Conservation (phyloP, 2,797 vertebrate species). For the Karalla daura region DNA sequence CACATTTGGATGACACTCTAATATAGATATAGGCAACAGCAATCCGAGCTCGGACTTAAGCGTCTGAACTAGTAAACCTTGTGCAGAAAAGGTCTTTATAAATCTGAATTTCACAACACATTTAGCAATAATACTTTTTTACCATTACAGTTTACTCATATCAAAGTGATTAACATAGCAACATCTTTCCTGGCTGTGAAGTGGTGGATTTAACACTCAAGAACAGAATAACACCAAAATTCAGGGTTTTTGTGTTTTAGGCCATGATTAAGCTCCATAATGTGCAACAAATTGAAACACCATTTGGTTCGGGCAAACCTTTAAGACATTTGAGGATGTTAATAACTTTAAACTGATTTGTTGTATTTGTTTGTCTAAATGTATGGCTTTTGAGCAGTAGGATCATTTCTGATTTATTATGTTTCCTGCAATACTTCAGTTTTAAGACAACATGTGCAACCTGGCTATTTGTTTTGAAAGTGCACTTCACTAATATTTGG, state of each 20-base stretch:
- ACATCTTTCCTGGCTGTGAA: not conserved
- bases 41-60: not conserved
- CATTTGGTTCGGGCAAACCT: not conserved
- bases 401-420: not conserved
- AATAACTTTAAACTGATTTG: not conserved
- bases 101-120: conserved; percentile 36
- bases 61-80: not conserved
- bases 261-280: not conserved
- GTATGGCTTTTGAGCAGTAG: conserved; percentile 28
- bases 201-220: conserved; percentile 28
- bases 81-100: conserved; percentile 7
- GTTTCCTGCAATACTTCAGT: conserved; percentile 30
- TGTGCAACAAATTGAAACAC: conserved; percentile 8
- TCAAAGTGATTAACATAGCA: conserved; percentile 11
- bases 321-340: not conserved
- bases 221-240: conserved; percentile 20
- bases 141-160: conserved; percentile 16
- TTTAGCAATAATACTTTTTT: conserved; percentile 7
- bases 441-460: conserved; percentile 56
- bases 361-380: not conserved
- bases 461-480: conserved; percentile 55
- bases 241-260: conserved; percentile 22
- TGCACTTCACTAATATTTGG: conserved; percentile 71
- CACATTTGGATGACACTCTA: conserved; percentile 44
- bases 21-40: conserved; percentile 17